A percentile compares a stretch with the other conserved stretches of the same genome.
Evolutionary conservation across 2,113 vertebrate genomes (phyloP).

Genomic region (Tetrao urogallus): DNA sequence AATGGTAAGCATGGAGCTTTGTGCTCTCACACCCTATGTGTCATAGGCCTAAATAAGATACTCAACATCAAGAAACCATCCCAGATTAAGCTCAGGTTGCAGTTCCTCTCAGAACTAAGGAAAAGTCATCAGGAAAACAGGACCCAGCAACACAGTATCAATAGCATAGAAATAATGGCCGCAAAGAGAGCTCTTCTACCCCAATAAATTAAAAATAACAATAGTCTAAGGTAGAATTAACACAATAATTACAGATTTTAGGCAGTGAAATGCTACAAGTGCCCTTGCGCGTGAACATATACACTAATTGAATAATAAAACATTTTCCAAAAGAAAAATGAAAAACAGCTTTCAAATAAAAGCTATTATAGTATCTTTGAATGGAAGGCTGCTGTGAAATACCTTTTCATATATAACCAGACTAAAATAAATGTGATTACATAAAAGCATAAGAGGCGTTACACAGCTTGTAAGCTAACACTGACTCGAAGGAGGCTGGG

Average conservation of each 20-base stretch:
- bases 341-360: neutral
- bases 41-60: neutral
- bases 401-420: neutral
- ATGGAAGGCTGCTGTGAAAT: neutral
- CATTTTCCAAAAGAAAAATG: neutral
- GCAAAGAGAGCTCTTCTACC: neutral
- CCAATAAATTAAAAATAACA: neutral
- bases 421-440: neutral
- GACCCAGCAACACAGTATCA: neutral
- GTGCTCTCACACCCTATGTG: neutral
- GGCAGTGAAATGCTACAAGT: neutral
- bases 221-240: neutral
- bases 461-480: neutral
- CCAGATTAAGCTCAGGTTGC: neutral
- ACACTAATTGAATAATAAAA: neutral
- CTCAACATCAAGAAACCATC: neutral
- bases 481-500: fast-evolving
- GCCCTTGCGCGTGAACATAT: neutral
- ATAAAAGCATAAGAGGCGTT: neutral
- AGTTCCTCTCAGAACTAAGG: neutral
- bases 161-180: neutral
- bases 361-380: neutral
- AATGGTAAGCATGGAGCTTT: neutral
- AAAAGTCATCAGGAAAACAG: neutral
- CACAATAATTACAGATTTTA: neutral